Evolutionary conservation across 2,888 invertebrate genomes (phyloP).

Genomic region (Yponomeuta plumbellus): DNA sequence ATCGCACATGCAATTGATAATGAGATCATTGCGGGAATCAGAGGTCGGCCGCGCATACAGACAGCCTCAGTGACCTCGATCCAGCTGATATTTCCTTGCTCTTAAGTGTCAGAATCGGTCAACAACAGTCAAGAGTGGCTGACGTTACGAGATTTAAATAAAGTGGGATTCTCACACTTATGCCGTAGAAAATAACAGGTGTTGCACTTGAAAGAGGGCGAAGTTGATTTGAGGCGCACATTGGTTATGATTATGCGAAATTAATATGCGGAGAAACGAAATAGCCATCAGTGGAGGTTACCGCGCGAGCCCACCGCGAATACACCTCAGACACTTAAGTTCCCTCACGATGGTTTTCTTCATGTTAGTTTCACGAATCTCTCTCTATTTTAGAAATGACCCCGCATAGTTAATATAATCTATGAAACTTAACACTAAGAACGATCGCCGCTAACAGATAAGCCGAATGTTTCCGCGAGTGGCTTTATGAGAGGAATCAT

Average conservation of each 20-base stretch:
- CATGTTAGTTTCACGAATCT: background rate
- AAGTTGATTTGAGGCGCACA: constrained; percentile 33
- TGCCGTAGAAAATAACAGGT: background rate
- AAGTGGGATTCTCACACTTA: background rate
- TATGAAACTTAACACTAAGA: too few species aligned
- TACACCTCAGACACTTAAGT: too few species aligned
- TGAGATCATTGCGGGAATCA: constrained; percentile 9
- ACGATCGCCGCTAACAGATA: too few species aligned
- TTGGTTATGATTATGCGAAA: background rate
- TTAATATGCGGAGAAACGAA: background rate
- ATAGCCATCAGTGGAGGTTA: background rate
- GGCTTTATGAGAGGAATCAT: too few species aligned
- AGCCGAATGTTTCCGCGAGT: too few species aligned
- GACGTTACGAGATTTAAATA: background rate
- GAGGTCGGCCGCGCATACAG: constrained; percentile 2
- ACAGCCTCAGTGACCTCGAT: background rate
- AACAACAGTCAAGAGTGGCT: background rate
- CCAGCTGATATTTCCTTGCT: background rate
- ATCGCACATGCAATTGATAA: constrained; percentile 6
- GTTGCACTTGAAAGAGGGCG: background rate
- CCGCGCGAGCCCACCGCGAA: too few species aligned
- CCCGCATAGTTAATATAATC: too few species aligned
- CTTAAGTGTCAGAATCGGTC: background rate
- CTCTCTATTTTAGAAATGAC: too few species aligned
- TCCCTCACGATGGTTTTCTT: too few species aligned